These are phyloP conservation scores for Melolontha melolontha DNA, from an alignment of 2,888 invertebrate genomes.

Conservation along the genomic window DNA sequence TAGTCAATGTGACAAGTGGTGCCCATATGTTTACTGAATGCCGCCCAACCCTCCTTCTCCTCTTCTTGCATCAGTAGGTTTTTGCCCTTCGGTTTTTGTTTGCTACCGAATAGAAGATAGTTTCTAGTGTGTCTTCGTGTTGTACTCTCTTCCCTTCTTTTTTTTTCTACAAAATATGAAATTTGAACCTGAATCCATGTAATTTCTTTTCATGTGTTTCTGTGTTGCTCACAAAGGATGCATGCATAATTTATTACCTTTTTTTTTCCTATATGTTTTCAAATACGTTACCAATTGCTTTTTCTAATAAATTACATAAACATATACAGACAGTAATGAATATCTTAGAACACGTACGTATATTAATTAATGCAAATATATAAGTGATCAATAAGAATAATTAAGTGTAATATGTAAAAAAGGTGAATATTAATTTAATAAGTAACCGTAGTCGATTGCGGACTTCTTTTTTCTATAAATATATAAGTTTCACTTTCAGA, in stretches of 20 bases:
- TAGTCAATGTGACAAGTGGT: slow-evolving; percentile 60
- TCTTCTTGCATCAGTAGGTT: slow-evolving; percentile 41
- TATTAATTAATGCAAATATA: too few relatives aligned
- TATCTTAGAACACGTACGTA: too few relatives aligned
- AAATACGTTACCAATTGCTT: too few relatives aligned
- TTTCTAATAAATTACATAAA: too few relatives aligned
- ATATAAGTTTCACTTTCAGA: too few relatives aligned
- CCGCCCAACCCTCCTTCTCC: slow-evolving; percentile 48
- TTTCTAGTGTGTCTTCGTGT: slow-evolving; percentile 21
- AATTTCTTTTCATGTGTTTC: slow-evolving; percentile 24
- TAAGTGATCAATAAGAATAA: too few relatives aligned
- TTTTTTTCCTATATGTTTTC: too few relatives aligned
- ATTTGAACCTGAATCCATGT: slow-evolving; percentile 24
- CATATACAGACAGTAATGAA: too few relatives aligned
- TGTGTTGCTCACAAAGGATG: not conserved
- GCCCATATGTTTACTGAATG: slow-evolving; percentile 62
- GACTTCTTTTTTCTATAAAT: too few relatives aligned
- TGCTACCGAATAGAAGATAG: slow-evolving; percentile 44
- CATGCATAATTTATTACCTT: not conserved
- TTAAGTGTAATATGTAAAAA: too few relatives aligned
- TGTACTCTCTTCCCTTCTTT: slow-evolving; percentile 6
- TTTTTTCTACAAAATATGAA: slow-evolving; percentile 18
- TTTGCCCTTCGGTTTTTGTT: slow-evolving; percentile 51
- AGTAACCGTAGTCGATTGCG: too few relatives aligned
- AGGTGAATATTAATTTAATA: too few relatives aligned